Base-by-base conservation (phyloP, 2,113 vertebrate species). In the Dissostichus mawsoni region DNA sequence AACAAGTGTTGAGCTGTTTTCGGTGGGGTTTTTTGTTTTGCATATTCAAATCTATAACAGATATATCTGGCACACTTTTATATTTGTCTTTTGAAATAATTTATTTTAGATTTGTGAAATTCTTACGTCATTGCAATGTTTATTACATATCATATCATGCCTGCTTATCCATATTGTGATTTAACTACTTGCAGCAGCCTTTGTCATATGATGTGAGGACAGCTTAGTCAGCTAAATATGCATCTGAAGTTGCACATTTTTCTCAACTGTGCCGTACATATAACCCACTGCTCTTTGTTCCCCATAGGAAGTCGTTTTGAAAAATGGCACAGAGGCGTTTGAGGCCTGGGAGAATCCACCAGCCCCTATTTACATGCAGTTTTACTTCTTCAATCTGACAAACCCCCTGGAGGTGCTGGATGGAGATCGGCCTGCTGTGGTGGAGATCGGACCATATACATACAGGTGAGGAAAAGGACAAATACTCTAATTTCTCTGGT, bases 381-480 rank as follows among this genome's bases (percentile, higher is more conserved):
- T 99, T 94, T 99, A 98, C 89, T 98, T 99, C 74, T 99, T 99
- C 66, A 98, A 98, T 3, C 82, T 99, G 86, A 97, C 96, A 29
- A 99, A 99, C 36, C 97, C 98, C 6, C 13, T 90, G 11, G 98
- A 99, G 91, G 94, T 98, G 75, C 91, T 99, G 65, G 74, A 80
- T 5, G 98, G 98, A 0, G 95, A 96, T 0, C 92, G 66, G 53
- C 98, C 98, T 8, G 92, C 94, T 0, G 94, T 99, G 33, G 76
- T 95, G 71, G 96, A 99, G 93, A 92, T 96, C 68, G 98, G 98
- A 14, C 98, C 98, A 0, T 99, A 99, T 83, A 98, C 97, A 1
- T 99, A 99, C 95, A 96, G 97, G 98, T 99, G 90, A 90, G 62
- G 50, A 47, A 41, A 1, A 20, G 11, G 16, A 29, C 1, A 25